Evolutionary conservation across 2,888 invertebrate genomes (phyloP).

Genomic region (Quadriops clusia): DNA sequence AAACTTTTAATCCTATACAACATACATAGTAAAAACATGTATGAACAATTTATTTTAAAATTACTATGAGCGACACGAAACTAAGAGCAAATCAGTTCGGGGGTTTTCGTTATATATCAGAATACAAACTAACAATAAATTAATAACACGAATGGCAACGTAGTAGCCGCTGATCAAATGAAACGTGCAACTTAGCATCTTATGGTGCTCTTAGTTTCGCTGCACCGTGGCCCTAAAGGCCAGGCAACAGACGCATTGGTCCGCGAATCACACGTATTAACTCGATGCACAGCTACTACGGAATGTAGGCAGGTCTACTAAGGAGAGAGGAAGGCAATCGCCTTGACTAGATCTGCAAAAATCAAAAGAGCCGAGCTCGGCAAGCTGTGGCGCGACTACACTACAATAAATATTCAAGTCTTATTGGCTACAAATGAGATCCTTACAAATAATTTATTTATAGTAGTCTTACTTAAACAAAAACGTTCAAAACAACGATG

Average conservation of each 20-base stretch:
- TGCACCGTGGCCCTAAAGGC: constrained; percentile 23
- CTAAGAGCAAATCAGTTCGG: constrained; percentile 7
- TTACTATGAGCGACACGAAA: constrained; percentile 23
- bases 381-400: constrained; percentile 29
- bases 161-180: neutral
- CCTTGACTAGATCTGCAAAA: constrained; percentile 32
- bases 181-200: neutral
- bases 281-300: constrained; percentile 33
- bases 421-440: constrained; percentile 15
- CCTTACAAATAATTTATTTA: constrained; percentile 14
- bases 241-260: constrained; percentile 33
- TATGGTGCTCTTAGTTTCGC: constrained; percentile 30
- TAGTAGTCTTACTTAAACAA: no score
- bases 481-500: no score
- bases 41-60: constrained; percentile 31
- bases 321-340: constrained; percentile 13
- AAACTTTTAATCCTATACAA: constrained; percentile 24
- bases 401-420: constrained; percentile 18
- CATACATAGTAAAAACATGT: constrained; percentile 29
- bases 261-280: constrained; percentile 30
- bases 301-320: constrained; percentile 33
- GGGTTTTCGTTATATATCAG: constrained; percentile 5
- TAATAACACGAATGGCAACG: constrained; percentile 8
- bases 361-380: constrained; percentile 21
- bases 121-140: constrained; percentile 9